A percentile compares a stretch with the other conserved stretches of the same genome.
These are phyloP conservation scores for Bucorvus abyssinicus DNA, from an alignment of 2,797 vertebrate species.

Conservation along the genomic window DNA sequence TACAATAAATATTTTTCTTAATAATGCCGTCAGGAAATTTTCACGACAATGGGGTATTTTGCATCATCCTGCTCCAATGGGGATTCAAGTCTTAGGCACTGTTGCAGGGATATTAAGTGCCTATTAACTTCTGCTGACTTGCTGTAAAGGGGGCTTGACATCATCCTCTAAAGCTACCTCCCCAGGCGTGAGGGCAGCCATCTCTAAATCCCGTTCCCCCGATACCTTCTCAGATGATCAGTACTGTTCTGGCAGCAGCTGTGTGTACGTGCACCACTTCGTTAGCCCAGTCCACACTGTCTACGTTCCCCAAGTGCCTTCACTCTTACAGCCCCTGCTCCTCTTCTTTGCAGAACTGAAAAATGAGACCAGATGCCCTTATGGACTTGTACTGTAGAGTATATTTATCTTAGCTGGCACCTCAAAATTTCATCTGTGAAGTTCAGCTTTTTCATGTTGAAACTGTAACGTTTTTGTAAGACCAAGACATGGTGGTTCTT, in stretches of 20 bases:
- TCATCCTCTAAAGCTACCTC: not conserved
- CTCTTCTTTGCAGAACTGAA: not conserved
- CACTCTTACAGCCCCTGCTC: not conserved
- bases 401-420: not conserved
- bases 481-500: not conserved
- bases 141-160: not conserved
- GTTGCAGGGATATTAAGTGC: not conserved
- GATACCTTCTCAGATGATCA: not conserved
- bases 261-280: fast-evolving
- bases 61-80: fast-evolving
- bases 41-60: fast-evolving
- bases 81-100: not conserved
- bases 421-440: not conserved
- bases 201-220: not conserved
- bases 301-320: not conserved
- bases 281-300: fast-evolving
- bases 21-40: not conserved
- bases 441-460: not conserved
- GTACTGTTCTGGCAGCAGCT: not conserved
- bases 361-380: not conserved
- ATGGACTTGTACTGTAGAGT: fast-evolving
- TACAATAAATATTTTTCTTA: not conserved
- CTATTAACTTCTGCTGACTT: not conserved
- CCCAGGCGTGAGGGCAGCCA: no score
- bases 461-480: not conserved